Evolutionary conservation across 2,113 vertebrate genomes (phyloP), one percentile per base, ranked within the genome.

Genomic region (Trachemys scripta): DNA sequence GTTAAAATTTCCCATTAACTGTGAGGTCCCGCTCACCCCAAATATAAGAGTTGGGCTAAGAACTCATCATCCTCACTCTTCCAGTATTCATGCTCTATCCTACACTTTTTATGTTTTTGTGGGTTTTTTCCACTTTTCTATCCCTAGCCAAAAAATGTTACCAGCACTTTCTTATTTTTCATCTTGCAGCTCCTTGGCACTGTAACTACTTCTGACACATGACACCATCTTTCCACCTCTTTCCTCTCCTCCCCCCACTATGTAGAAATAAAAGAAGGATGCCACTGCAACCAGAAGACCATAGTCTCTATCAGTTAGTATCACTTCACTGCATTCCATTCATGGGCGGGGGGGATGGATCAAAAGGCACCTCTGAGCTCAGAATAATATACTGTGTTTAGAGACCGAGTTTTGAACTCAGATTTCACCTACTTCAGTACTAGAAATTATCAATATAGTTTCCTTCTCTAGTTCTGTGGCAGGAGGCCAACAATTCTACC

Each of bases 131-230:
- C 59, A 89, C 92, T 92, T 97, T 85, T 81, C 87, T 92, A 82
- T 84, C 88, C 54, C 69, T 96, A 91, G 93, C 92, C 95, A 94
- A 94, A 96, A 82, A 76, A 25, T 45, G 38, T 76, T 76, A 76
- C 92, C 90, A 95, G 95, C 96, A 92, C 88, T 96, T 97, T 90
- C 83, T 47, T 81, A 87, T 95, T 96, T 94, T 90, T 97, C 93
- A 87, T 87, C 93, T 93, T 95, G 93, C 81, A 91, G 59, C 92
- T 96, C 17, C 1, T 88, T 92, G 95, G 95, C 89, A 93, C 92
- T 97, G 90, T 95, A 97, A 97, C 97, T 96, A 91, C 93, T 97
- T 96, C 85, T 97, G 95, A 97, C 97, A 96, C 95, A 96, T 93
- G 96, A 92, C 93, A 79, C 91, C 89, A 97, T 95, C 24, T 76